Conservation (phyloP, 2,888 invertebrate genomes). For the Trissoscelio sp. region DNA sequence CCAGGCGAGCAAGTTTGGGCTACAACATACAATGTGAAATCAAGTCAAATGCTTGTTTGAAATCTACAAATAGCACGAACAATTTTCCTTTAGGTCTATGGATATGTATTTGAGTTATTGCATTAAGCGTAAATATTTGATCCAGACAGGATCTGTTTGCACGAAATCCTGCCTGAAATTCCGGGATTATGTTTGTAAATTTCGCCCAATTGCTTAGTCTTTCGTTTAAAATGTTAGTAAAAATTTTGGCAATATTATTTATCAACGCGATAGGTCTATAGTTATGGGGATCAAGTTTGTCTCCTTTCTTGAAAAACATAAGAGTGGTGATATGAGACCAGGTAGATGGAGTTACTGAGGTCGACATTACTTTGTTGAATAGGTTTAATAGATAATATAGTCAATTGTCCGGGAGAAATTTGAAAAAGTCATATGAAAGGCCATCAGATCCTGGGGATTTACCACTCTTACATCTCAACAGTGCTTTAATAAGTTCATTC, state of each 20-base stretch:
- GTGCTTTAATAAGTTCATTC: no score
- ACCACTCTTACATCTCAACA: no score
- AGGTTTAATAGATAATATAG: no score
- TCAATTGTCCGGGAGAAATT: no score
- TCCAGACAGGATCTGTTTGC: background rate
- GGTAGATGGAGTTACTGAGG: no score
- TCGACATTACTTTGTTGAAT: no score
- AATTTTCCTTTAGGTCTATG: background rate
- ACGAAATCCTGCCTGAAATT: background rate
- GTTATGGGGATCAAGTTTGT: background rate
- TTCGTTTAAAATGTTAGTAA: background rate
- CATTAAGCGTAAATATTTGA: background rate
- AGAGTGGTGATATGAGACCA: background rate
- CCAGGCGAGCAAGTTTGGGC: background rate
- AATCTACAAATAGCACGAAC: background rate
- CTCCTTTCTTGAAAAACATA: background rate
- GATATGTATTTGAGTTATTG: background rate
- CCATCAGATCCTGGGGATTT: no score
- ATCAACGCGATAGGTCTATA: background rate
- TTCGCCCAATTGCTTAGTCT: background rate
- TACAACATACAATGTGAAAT: background rate
- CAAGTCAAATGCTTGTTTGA: no score
- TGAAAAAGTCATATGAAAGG: no score
- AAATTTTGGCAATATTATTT: background rate
- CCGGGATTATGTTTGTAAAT: background rate